Percentiles rank a stretch among this genome's conserved stretches.
Conservation (phyloP, 2,113 vertebrate species). For the Bufo bufo region DNA sequence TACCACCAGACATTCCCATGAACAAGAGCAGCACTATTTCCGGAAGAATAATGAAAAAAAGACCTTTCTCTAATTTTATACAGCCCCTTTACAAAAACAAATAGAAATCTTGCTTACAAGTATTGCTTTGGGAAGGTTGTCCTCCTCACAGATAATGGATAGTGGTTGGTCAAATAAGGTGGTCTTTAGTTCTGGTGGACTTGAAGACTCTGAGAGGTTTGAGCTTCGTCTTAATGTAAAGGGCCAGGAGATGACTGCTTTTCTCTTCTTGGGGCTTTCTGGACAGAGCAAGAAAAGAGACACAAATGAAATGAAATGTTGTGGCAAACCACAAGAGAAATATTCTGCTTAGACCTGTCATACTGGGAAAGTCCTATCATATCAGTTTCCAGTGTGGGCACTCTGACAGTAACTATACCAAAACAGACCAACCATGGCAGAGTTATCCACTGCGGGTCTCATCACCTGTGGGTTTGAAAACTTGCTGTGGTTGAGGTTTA, state of each 20-base stretch:
- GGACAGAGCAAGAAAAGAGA: conserved; percentile 55
- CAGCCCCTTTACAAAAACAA: not conserved
- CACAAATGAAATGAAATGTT: not conserved
- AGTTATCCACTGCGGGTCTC: too few species aligned
- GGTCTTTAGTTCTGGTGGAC: conserved; percentile 69
- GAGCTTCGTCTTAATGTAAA: conserved; percentile 75
- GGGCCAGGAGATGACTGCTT: conserved; percentile 74
- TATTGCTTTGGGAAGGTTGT: conserved; percentile 81
- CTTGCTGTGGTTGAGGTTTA: too few species aligned
- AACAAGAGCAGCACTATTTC: not conserved
- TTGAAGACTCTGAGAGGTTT: conserved; percentile 65
- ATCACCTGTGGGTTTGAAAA: too few species aligned
- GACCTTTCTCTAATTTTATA: not conserved
- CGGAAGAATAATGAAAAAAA: too few species aligned
- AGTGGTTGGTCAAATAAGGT: conserved; percentile 86
- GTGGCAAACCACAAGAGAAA: not conserved
- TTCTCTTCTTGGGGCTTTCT: conserved; percentile 80
- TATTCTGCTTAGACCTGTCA: not conserved
- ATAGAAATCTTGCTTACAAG: conserved; percentile 71
- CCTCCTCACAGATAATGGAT: conserved; percentile 74
- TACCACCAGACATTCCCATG: not conserved
- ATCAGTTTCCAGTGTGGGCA: not conserved
- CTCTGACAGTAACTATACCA: not conserved
- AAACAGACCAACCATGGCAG: too few species aligned
- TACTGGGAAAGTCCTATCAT: not conserved